Percentiles rank a stretch among this genome's conserved stretches.
Evolutionary conservation across 1,140 invertebrate genomes (phyloP).

Genomic region (Holcopasites calliopsidis): DNA sequence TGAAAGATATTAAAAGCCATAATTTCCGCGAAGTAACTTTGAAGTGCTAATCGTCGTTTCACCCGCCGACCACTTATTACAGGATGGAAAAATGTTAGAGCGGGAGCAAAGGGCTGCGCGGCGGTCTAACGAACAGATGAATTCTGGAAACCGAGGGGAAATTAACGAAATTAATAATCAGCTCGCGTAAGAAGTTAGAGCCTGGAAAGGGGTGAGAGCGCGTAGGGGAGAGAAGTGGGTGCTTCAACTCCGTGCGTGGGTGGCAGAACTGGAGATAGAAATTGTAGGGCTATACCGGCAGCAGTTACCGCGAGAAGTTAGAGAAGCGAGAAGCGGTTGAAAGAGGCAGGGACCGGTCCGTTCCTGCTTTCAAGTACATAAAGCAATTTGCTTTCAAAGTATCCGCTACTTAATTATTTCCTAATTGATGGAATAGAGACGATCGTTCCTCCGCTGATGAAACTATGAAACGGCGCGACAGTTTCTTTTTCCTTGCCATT

Average conservation of each 20-base stretch:
- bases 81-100: slow-evolving; percentile 34
- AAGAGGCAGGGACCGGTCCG: slow-evolving; percentile 29
- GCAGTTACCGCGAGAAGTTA: slow-evolving; percentile 27
- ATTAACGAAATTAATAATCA: slow-evolving; percentile 63
- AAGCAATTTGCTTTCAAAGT: slow-evolving; percentile 47
- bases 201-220: background rate
- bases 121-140: slow-evolving; percentile 42
- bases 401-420: slow-evolving; percentile 54
- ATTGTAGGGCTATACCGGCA: slow-evolving; percentile 18
- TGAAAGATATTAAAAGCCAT: slow-evolving; percentile 12
- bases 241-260: slow-evolving; percentile 24
- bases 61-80: slow-evolving; percentile 16
- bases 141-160: slow-evolving; percentile 49
- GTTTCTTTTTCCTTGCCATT: background rate
- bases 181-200: slow-evolving; percentile 1
- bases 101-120: background rate
- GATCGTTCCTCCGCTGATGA: background rate
- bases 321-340: slow-evolving; percentile 27
- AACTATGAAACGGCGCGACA: background rate
- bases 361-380: slow-evolving; percentile 37
- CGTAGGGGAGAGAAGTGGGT: slow-evolving; percentile 6
- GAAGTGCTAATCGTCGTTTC: background rate
- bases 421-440: slow-evolving; percentile 54
- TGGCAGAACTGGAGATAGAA: slow-evolving; percentile 27
- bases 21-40: background rate